Evolutionary conservation across 2,888 invertebrate species (phyloP).

Genomic region (Xylocampa areola): DNA sequence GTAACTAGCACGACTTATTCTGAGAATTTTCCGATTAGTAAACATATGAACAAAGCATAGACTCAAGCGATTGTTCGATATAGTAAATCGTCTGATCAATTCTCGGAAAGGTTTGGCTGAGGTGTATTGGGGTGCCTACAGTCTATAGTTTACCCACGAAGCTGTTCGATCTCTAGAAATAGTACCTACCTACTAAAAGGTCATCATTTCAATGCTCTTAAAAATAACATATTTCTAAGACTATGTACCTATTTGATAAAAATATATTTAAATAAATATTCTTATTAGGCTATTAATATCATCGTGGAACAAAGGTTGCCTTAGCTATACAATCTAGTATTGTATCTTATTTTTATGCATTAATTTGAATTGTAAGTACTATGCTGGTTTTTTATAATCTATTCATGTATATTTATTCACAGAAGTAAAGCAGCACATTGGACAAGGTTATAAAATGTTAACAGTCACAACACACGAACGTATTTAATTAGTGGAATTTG

Average conservation of each 20-base stretch:
- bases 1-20: slow-evolving; percentile 25
- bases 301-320: too few species aligned
- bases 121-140: background rate
- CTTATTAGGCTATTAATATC: too few species aligned
- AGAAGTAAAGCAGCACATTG: slow-evolving; percentile 35
- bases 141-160: slow-evolving; percentile 2
- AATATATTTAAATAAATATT: too few species aligned
- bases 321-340: too few species aligned
- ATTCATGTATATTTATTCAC: slow-evolving; percentile 37
- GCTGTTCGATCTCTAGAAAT: slow-evolving; percentile 1
- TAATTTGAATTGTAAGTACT: background rate
- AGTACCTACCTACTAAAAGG: background rate
- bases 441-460: slow-evolving; percentile 64
- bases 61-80: slow-evolving; percentile 38
- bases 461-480: slow-evolving; percentile 65
- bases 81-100: slow-evolving; percentile 23
- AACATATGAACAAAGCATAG: slow-evolving; percentile 41
- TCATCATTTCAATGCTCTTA: background rate
- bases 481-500: slow-evolving; percentile 75
- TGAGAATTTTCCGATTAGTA: slow-evolving; percentile 39
- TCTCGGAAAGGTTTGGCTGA: slow-evolving; percentile 28
- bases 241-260: too few species aligned
- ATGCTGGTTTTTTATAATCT: slow-evolving; percentile 16
- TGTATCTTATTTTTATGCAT: too few species aligned
- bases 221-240: background rate